phyloP scores from a whole-genome alignment of 2,797 vertebrate genomes.

The Poecile montanus region DNA sequence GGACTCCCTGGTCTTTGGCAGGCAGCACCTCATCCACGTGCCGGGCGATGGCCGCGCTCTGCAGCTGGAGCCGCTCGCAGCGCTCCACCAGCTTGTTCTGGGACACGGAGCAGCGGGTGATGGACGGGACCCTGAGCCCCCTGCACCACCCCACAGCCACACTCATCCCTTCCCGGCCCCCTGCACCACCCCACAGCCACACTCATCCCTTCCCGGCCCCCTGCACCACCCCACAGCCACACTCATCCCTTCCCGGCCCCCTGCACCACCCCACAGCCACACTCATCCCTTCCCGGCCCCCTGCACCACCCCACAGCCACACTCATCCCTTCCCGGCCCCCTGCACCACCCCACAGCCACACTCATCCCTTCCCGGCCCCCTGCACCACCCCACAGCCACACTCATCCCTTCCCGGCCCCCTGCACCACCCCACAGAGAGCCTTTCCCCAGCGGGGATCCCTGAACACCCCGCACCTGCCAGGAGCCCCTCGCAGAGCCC shows the following conservation, averaged over 20 bases:
- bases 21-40: slow-evolving; percentile 85
- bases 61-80: slow-evolving; percentile 93
- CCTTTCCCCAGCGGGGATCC: neutral
- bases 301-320: too few species aligned
- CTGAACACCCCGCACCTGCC: neutral
- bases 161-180: rapidly evolving
- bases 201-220: neutral
- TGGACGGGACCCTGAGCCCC: rapidly evolving
- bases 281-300: too few species aligned
- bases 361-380: too few species aligned
- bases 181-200: neutral
- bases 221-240: neutral
- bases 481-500: neutral
- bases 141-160: neutral
- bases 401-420: too few species aligned
- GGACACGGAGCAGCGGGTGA: neutral
- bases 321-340: too few species aligned
- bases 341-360: too few species aligned
- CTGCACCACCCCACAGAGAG: too few species aligned
- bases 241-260: too few species aligned
- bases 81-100: slow-evolving; percentile 93
- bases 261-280: too few species aligned
- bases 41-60: slow-evolving; percentile 84
- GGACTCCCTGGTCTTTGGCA: slow-evolving; percentile 83
- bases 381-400: too few species aligned